A percentile compares a stretch with the other conserved stretches of the same genome.
Conservation (phyloP, 2,888 invertebrate genomes). For the Corythucha ciliata region DNA sequence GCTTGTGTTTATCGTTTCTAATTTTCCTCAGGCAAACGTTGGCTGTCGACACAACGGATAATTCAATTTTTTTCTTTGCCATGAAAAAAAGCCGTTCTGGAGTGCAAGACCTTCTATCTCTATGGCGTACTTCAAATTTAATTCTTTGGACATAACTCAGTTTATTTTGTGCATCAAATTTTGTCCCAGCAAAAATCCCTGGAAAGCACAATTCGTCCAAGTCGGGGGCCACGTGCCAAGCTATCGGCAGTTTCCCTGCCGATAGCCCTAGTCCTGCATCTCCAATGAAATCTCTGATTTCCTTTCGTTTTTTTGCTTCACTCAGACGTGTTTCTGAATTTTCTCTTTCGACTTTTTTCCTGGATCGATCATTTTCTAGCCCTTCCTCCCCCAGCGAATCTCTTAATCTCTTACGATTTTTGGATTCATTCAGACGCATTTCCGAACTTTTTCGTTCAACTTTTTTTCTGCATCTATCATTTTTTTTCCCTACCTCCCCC, state of each 20-base stretch:
- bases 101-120: conserved; percentile 14
- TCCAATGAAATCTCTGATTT: too few relatives aligned
- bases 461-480: neutral
- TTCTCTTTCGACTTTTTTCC: too few relatives aligned
- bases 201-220: conserved; percentile 18
- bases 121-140: conserved; percentile 13
- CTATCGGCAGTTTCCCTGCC: conserved; percentile 12
- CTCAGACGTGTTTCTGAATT: too few relatives aligned
- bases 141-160: conserved; percentile 9
- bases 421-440: too few relatives aligned
- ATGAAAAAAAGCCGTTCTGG: conserved; percentile 16
- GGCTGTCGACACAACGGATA: neutral
- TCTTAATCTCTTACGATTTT: too few relatives aligned
- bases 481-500: neutral
- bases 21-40: conserved; percentile 13
- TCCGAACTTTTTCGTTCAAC: too few relatives aligned
- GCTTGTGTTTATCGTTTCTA: neutral
- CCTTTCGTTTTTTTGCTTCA: too few relatives aligned
- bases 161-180: conserved; percentile 6
- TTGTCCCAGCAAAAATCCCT: conserved; percentile 5
- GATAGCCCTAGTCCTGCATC: too few relatives aligned
- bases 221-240: conserved; percentile 5
- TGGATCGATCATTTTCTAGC: too few relatives aligned
- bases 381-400: too few relatives aligned
- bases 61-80: conserved; percentile 15